phyloP scores from a whole-genome alignment of 1,140 invertebrate species.

The Euwallacea similis region DNA sequence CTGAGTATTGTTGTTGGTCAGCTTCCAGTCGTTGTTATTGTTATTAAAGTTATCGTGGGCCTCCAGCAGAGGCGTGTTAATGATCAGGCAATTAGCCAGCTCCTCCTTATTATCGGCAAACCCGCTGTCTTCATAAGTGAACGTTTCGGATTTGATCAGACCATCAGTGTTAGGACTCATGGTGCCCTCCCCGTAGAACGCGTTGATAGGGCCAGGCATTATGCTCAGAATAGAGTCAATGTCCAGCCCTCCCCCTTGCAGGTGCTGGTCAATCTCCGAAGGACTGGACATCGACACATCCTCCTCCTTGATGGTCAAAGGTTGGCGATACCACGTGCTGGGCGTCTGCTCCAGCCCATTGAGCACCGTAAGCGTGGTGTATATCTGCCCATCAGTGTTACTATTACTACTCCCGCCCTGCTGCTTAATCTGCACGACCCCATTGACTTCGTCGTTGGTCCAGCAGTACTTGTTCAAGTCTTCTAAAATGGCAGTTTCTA shows the following conservation, averaged over 20 bases:
- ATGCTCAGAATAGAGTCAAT: slow-evolving; percentile 68
- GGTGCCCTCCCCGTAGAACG: slow-evolving; percentile 55
- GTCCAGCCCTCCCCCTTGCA: slow-evolving; percentile 60
- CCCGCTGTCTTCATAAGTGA: slow-evolving; percentile 69
- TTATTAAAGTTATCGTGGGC: slow-evolving; percentile 60
- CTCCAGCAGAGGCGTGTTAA: slow-evolving; percentile 58
- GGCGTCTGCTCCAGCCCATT: slow-evolving; percentile 59
- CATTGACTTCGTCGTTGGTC: slow-evolving; percentile 63
- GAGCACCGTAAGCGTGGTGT: slow-evolving; percentile 66
- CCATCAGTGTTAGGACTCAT: slow-evolving; percentile 53
- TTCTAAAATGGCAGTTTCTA: slow-evolving; percentile 73
- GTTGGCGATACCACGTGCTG: slow-evolving; percentile 57
- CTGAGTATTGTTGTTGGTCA: slow-evolving; percentile 43
- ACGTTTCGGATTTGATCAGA: slow-evolving; percentile 65
- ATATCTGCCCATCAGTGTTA: slow-evolving; percentile 63
- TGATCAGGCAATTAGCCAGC: slow-evolving; percentile 54
- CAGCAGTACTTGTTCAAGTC: slow-evolving; percentile 81
- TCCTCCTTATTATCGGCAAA: slow-evolving; percentile 71
- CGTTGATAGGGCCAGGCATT: slow-evolving; percentile 56
- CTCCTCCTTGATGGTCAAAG: slow-evolving; percentile 57
- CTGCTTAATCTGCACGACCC: slow-evolving; percentile 55
- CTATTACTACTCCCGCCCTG: slow-evolving; percentile 57
- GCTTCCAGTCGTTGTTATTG: slow-evolving; percentile 79
- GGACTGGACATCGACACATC: slow-evolving; percentile 63
- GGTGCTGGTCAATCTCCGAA: slow-evolving; percentile 57